Base-by-base conservation (phyloP, 1,140 invertebrate genomes). In the Oppia nitens region DNA sequence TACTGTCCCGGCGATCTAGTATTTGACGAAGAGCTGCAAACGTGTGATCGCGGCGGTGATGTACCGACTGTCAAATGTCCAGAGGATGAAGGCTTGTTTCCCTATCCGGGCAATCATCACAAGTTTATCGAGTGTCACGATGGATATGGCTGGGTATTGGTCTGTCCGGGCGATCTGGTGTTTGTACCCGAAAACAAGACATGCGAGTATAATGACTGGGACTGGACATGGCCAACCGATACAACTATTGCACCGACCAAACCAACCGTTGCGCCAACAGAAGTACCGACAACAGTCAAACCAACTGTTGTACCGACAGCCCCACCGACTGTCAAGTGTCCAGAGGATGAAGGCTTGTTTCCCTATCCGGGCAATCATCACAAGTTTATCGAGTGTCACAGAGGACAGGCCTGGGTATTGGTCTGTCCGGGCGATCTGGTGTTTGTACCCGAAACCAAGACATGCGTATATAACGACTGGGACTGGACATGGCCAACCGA, bases 1-100 rank as follows among this genome's bases (percentile, higher is more conserved):
- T n/a, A n/a, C n/a, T 57, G 56, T 52, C 56, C 56, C 21, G 21
- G 11, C 11, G 23, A 52, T 28, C 32, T 57, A 17, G 56, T 57
- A n/a, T 57, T 50, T 3, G 48, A 57, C 24, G 47, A 57, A 24
- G 26, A 9, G 11, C 29, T 49, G 11, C 17, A 49, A 11, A 3
- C 24, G 24, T 57, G 56, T 45, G 56, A 49, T 45, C 50, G 27
- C 25, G 48, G 24, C 3, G 26, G 17, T 40, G 17, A 40, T 17
- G 32, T 17, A 9, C 32, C 32, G 17, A 17, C 6, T 40, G 32
- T 40, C 17, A 17, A 40, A 9, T 40, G 32, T 40, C 6, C 17
- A 6, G 1, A 4, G 24, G 24, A 55, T 1, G 17, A 32, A 45
- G 9, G 45, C 12, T 57, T 49, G 14, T 57, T 26, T 24, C 23